Conservation (phyloP, 2,113 vertebrate species). For the Cygnus buccinator region DNA sequence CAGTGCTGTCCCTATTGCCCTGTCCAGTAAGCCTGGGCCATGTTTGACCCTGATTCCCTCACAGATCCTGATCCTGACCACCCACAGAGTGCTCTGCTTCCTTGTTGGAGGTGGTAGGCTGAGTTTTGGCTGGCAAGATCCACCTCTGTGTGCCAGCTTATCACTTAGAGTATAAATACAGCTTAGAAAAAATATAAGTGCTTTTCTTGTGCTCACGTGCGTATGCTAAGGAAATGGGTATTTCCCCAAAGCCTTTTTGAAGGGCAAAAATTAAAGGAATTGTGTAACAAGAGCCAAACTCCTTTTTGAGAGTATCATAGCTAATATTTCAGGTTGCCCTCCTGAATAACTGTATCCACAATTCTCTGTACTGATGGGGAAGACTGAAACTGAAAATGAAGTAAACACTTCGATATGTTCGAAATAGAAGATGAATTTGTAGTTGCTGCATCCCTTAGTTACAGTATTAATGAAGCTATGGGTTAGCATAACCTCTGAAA, state of each 20-base stretch:
- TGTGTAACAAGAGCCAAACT: background rate
- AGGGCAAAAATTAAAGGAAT: background rate
- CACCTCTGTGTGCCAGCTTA: background rate
- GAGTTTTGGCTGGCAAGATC: background rate
- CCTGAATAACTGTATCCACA: background rate
- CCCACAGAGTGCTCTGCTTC: too few species aligned
- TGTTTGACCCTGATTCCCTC: background rate
- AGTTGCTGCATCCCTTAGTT: background rate
- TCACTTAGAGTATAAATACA: background rate
- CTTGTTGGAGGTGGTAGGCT: background rate
- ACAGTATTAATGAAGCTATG: background rate
- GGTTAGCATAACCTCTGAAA: background rate
- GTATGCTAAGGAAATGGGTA: background rate
- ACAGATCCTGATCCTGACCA: background rate
- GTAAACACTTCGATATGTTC: background rate
- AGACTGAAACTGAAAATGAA: background rate
- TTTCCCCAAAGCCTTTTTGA: background rate
- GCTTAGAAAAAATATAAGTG: background rate
- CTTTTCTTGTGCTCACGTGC: background rate
- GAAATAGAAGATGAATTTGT: background rate
- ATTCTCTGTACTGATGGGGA: background rate
- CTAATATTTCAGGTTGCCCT: background rate
- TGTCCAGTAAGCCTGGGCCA: background rate
- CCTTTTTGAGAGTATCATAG: background rate
- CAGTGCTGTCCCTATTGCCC: background rate